phyloP scores from a whole-genome alignment of 37 sponge, comb jelly and placozoan genomes.

The Geodia barretti region DNA sequence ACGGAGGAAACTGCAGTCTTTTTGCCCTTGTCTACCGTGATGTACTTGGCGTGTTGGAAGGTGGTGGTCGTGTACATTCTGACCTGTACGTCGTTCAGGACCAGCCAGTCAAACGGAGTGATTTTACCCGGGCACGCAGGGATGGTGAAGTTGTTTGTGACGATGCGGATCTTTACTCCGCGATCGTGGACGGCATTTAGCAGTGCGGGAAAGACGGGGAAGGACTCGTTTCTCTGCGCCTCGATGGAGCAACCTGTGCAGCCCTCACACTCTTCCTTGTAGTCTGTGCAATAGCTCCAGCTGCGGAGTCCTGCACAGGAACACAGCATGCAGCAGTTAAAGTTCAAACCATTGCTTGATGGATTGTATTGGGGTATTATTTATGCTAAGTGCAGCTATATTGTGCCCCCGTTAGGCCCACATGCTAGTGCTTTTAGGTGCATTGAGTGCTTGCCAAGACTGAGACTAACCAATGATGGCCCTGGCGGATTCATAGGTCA shows the following conservation, averaged over 20 bases:
- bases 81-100: constrained; percentile 67
- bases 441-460: not conserved
- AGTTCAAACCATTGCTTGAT: not conserved
- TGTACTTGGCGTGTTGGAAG: constrained; percentile 82
- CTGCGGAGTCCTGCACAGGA: constrained; percentile 65
- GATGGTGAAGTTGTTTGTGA: constrained; percentile 75
- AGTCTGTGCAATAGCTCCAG: constrained; percentile 80
- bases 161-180: constrained; percentile 46
- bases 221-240: constrained; percentile 62
- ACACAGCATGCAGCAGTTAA: not conserved
- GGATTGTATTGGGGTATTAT: not conserved
- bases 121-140: constrained; percentile 56
- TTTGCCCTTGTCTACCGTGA: constrained; percentile 80
- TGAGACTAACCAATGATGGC: too few species aligned
- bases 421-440: not conserved
- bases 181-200: constrained; percentile 77
- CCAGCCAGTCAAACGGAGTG: constrained; percentile 82
- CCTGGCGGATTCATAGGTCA: too few species aligned
- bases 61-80: constrained; percentile 72
- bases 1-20: constrained; percentile 81
- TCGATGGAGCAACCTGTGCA: constrained; percentile 70
- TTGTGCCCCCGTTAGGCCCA: not conserved
- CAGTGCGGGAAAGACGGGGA: constrained; percentile 84
- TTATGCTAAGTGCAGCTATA: not conserved
- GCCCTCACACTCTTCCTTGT: constrained; percentile 18